phyloP scores from a whole-genome alignment of 2,113 vertebrate species.

The Emydocephalus ijimae region DNA sequence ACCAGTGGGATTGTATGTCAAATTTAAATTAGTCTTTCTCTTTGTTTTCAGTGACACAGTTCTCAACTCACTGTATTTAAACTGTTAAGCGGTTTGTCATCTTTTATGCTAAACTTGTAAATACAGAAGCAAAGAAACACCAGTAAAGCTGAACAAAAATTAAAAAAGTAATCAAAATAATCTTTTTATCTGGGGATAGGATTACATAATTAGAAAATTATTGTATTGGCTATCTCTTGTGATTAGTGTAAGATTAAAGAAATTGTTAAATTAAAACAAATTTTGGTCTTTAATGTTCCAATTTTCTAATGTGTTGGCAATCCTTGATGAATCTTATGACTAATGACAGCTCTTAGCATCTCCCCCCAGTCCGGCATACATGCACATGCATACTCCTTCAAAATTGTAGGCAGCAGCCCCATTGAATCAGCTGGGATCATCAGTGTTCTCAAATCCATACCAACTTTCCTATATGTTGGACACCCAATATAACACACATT shows the following conservation, averaged over 20 bases:
- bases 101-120: neutral
- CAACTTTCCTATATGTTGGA: neutral
- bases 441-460: neutral
- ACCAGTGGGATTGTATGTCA: neutral
- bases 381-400: neutral
- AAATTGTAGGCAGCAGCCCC: neutral
- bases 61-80: neutral
- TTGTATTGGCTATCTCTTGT: conserved; percentile 42
- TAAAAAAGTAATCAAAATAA: neutral
- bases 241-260: conserved; percentile 42
- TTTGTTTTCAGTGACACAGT: neutral
- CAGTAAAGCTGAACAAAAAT: neutral
- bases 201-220: conserved; percentile 43
- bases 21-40: neutral
- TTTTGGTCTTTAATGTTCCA: neutral
- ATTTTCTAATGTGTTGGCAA: neutral
- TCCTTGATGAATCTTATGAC: neutral
- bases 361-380: neutral
- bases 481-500: neutral
- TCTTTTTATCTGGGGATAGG: conserved; percentile 2
- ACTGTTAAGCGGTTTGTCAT: neutral
- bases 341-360: neutral
- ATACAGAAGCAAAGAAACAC: neutral
- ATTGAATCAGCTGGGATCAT: neutral
- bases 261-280: neutral